Evolutionary conservation across 1,140 invertebrate species (phyloP).

Genomic region (Halictus rubicundus): DNA sequence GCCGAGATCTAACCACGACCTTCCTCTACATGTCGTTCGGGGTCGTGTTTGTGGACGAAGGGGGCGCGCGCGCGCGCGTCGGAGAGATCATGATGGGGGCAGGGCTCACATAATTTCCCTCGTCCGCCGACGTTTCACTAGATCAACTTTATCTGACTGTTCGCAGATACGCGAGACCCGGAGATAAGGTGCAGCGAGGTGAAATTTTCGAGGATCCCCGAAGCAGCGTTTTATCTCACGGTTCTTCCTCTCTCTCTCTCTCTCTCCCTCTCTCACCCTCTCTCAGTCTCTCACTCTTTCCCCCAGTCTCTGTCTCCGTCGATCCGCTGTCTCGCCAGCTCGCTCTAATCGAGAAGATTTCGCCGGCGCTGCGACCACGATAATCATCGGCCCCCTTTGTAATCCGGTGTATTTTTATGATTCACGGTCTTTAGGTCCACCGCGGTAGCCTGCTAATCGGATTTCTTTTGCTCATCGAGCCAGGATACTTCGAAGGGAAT

Average conservation of each 20-base stretch:
- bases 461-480: slow-evolving; percentile 26
- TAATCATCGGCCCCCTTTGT: slow-evolving; percentile 35
- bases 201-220: slow-evolving; percentile 47
- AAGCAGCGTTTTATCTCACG: slow-evolving; percentile 35
- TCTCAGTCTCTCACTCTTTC: neutral
- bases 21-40: slow-evolving; percentile 13
- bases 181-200: slow-evolving; percentile 56
- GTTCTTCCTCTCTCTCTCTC: neutral
- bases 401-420: slow-evolving; percentile 44
- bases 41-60: slow-evolving; percentile 46
- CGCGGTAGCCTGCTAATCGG: slow-evolving; percentile 27
- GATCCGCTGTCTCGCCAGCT: neutral
- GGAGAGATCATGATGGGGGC: slow-evolving; percentile 3
- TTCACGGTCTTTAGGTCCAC: slow-evolving; percentile 24
- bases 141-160: slow-evolving; percentile 51
- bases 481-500: slow-evolving; percentile 30
- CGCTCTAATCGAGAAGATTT: neutral
- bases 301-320: too few species aligned
- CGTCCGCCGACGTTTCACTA: slow-evolving; percentile 18
- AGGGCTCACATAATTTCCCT: slow-evolving; percentile 52
- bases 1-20: slow-evolving; percentile 4
- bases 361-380: neutral
- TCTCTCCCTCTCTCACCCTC: neutral
- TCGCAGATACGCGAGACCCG: slow-evolving; percentile 34
- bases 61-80: neutral